Evolutionary conservation across 2,797 vertebrate species (phyloP), one percentile per base, ranked within the genome.

Genomic region (Acanthurus tractus): DNA sequence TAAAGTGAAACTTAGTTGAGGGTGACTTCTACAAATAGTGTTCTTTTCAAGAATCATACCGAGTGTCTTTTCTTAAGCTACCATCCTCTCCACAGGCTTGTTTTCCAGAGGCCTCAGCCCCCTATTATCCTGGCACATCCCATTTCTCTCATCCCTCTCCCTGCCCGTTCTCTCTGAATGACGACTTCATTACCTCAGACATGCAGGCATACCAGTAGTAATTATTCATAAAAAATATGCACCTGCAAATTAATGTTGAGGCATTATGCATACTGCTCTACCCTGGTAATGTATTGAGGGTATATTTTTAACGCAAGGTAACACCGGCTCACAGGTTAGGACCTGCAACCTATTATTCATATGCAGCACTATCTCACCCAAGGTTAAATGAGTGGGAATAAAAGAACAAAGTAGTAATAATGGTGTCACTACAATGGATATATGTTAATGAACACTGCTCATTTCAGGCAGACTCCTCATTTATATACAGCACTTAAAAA

Each of bases 181-280:
- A 68, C 2, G 56, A 86, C 69, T 81, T 67, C 63, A 83, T 86
- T 86, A 85, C 75, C 71, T 55, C 2, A 0, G 67, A 81, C 69
- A 81, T 86, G 57, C 76, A 40, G 50, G 69, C 76, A 89, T 74
- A 75, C 65, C 18, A 36, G 76, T 52, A 22, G 75, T 81, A 80
- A 84, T 88, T 89, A 91, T 86, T 88, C 85, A 90, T 79, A 29
- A 67, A 81, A 88, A 88, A 86, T 67, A 63, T 81, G 53, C 72
- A 77, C 66, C 73, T 87, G 57, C 62, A 90, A 86, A 89, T 90
- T 85, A 87, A 92, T 86, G 62, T 70, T 46, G 45, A 76, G 48
- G 69, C 73, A 88, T 89, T 86, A 90, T 88, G 85, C 86, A 88
- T 79, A 64, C 79, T 62, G 61, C 64, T 74, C 63, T 61, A 53